Evolutionary conservation across 2,113 vertebrate species (phyloP), one percentile per base, ranked within the genome.

Genomic region (Cricetomys ansorgei): DNA sequence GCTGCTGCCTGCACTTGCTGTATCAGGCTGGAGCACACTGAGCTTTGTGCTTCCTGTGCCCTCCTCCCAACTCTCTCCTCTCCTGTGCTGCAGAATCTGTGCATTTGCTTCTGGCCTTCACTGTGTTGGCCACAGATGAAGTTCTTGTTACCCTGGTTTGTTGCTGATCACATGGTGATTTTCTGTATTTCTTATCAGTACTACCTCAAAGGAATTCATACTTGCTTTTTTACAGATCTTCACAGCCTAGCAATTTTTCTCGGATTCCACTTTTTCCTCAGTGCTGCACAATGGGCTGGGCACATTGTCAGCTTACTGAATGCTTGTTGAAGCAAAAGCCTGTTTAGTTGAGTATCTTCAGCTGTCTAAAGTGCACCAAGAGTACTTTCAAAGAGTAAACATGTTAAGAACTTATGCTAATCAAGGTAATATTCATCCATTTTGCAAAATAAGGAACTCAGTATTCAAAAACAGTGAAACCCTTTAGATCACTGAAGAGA

Each of bases 381-480:
- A 70, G 29, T 45, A 69, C 65, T 94, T 91, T 85, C 72, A 79
- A 45, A 79, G 31, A 89, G 67, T 59, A 77, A 94, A 27, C 92
- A 88, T 40, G 3, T 43, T 43, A 88, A 84, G 40, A 88, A 80
- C 89, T 29, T 59, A 27, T 75, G 37, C 48, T 94, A 69, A 70
- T 77, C 17, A 59, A 92, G 12, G 96, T 23, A 91, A 59, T 80
- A 21, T 94, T 92, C 50, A 69, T 77, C 27, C 37, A 85, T 57
- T 87, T 64, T 40, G 16, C 25, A 94, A 96, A 97, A 88, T 53
- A 57, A 90, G 19, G 64, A 59, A 90, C 43, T 75, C 17, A 53
- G n/a, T n/a, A 67, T 88, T 96, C 7, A 64, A 92, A 88, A 92
- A 27, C 80, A 92, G 43, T 65, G 37, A 25, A 88, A 19, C 57